phyloP scores from a whole-genome alignment of 2,888 invertebrate species.

The Loripinus fragilis region DNA sequence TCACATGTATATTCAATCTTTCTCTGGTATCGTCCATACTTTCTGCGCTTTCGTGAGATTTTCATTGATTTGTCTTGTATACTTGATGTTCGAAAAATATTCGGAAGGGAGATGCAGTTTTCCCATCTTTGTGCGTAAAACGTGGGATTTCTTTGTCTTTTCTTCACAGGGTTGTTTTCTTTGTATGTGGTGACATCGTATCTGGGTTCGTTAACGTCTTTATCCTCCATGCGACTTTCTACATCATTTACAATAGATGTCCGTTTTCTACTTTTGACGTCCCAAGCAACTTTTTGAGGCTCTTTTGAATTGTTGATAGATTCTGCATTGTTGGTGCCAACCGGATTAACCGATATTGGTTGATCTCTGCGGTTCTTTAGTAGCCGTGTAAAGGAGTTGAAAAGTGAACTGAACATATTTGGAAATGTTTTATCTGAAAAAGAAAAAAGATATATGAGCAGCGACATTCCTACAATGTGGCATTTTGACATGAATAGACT shows the following conservation, averaged over 20 bases:
- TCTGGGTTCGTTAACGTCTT: background rate
- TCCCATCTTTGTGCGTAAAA: background rate
- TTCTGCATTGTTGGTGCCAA: too few relatives aligned
- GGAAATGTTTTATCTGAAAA: too few relatives aligned
- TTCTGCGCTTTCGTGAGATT: background rate
- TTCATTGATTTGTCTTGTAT: conserved; percentile 11
- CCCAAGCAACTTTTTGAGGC: too few relatives aligned
- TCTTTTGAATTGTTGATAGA: too few relatives aligned
- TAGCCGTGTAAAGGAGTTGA: too few relatives aligned
- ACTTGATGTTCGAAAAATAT: conserved; percentile 1
- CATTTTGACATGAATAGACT: too few relatives aligned
- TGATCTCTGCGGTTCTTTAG: too few relatives aligned
- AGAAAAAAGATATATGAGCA: too few relatives aligned
- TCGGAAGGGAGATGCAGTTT: background rate
- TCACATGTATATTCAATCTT: background rate
- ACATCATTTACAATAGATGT: background rate
- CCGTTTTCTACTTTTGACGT: background rate
- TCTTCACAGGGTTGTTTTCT: background rate
- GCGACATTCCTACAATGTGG: too few relatives aligned
- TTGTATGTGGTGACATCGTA: background rate
- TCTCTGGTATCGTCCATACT: background rate
- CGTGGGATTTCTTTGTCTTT: background rate
- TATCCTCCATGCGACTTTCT: too few relatives aligned
- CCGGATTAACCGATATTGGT: too few relatives aligned
- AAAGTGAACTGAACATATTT: too few relatives aligned